Evolutionary conservation across 2,888 invertebrate species (phyloP).

Genomic region (Ommatoiulus sabulosus): DNA sequence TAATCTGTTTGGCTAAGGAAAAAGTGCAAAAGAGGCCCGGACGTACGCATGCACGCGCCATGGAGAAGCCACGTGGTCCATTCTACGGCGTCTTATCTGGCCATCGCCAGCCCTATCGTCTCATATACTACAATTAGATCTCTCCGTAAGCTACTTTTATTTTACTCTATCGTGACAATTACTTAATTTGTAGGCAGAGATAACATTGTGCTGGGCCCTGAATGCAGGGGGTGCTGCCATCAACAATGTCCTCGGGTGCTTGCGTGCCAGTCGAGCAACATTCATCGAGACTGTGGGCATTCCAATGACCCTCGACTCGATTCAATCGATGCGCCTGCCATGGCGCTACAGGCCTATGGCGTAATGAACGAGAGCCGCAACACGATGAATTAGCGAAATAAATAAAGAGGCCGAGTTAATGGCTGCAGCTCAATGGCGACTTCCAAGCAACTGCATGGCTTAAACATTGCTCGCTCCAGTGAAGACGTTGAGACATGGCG

Average conservation of each 20-base stretch:
- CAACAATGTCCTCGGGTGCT: conserved; percentile 33
- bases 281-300: conserved; percentile 24
- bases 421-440: not conserved
- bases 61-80: conserved; percentile 15
- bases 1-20: conserved; percentile 34
- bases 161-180: conserved; percentile 40
- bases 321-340: not conserved
- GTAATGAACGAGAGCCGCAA: not conserved
- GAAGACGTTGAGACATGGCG: not conserved
- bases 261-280: not conserved
- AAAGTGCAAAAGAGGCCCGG: conserved; percentile 16
- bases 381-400: conserved; percentile 24
- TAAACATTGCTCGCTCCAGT: not conserved
- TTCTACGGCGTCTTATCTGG: conserved; percentile 23
- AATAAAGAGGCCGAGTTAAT: not conserved
- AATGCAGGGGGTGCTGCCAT: conserved; percentile 43
- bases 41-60: not conserved
- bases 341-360: not conserved
- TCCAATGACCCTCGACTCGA: conserved; percentile 13
- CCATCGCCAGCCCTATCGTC: conserved; percentile 29
- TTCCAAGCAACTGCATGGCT: not conserved
- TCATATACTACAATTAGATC: conserved; percentile 40
- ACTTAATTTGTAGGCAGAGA: conserved; percentile 32
- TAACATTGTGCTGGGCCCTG: conserved; percentile 40
- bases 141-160: conserved; percentile 43